A percentile compares a stretch with the other conserved stretches of the same genome.
These are phyloP conservation scores for Chaetodon trifasciatus DNA, from an alignment of 2,797 vertebrate species.

Conservation along the genomic window DNA sequence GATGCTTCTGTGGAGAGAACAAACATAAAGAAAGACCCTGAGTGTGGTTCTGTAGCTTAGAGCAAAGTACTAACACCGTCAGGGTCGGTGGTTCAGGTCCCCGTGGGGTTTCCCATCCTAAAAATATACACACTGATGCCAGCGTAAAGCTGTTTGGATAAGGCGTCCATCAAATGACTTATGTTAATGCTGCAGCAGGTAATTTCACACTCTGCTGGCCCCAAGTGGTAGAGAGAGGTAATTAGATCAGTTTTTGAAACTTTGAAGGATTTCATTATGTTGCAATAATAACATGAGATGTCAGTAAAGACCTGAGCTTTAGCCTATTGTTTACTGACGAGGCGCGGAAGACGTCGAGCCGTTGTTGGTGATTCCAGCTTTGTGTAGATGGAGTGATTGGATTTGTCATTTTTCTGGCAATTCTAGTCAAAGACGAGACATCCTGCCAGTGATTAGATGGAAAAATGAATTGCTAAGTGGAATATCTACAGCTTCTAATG, in stretches of 20 bases:
- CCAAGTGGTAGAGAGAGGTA: constrained; percentile 5
- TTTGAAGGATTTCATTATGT: constrained; percentile 10
- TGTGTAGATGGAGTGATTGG: not conserved
- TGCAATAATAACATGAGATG: constrained; percentile 17
- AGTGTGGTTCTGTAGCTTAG: not conserved
- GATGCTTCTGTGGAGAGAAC: not conserved
- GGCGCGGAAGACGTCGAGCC: not conserved
- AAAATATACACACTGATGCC: constrained; percentile 7
- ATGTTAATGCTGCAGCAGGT: constrained; percentile 33
- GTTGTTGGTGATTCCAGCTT: not conserved
- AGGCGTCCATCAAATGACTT: constrained; percentile 27
- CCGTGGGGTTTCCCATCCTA: not conserved
- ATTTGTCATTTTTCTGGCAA: not conserved
- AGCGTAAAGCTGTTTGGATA: not conserved
- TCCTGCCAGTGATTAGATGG: no score
- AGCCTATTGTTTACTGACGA: not conserved
- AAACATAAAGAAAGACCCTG: not conserved
- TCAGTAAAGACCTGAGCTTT: not conserved
- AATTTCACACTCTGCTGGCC: constrained; percentile 53
- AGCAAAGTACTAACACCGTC: not conserved
- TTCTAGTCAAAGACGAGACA: not conserved
- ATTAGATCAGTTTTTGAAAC: constrained; percentile 26
- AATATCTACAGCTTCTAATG: not conserved
- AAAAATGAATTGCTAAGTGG: not conserved
- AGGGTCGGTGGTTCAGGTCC: constrained; percentile 13